Evolutionary conservation across 2,888 invertebrate genomes (phyloP), one percentile per base, ranked within the genome.

Genomic region (Leptarthrus brevirostris): DNA sequence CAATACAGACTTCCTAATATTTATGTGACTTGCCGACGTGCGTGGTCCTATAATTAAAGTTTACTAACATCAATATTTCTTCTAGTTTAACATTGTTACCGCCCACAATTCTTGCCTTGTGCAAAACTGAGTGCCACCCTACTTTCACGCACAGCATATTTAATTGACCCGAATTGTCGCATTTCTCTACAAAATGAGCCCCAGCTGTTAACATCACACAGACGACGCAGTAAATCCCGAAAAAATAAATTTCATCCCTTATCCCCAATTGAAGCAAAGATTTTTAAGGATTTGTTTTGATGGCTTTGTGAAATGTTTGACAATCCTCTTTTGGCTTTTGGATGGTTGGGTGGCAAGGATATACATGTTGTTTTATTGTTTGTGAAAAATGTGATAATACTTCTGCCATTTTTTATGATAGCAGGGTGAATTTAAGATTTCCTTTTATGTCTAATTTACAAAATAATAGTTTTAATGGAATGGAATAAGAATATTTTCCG

Each of bases 241-340:
- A 71, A 20, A 71, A 72, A 72, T 72, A 72, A 72, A 58, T 72
- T 58, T 56, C 26, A 47, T 72, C 56, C 72, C 47, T 72, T 72
- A 72, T 72, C 72, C 72, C 72, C 72, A 72, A 72, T 58, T 72
- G 72, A 72, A 72, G 72, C 47, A 44, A 58, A 72, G 72, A 72
- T 72, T 72, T 72, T 72, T 56, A 72, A 72, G 58, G 72, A 72
- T 72, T 58, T 72, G 44, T 58, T 72, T 72, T 72, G 72, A 72
- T 56, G 72, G 47, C 56, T 30, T 26, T 58, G 40, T 72, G 72
- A 72, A 72, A 72, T 72, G 47, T 58, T 58, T 72, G 72, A 56
- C 72, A 58, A 72, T 49, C 52, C 52, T 56, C 10, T 16, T 8
- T 66, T 49, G 16, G n/a, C 61, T 22, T 16, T 6, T n/a, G 36